These are phyloP conservation scores for Acronicta aceris DNA, from an alignment of 2,888 invertebrate species.

Conservation along the genomic window DNA sequence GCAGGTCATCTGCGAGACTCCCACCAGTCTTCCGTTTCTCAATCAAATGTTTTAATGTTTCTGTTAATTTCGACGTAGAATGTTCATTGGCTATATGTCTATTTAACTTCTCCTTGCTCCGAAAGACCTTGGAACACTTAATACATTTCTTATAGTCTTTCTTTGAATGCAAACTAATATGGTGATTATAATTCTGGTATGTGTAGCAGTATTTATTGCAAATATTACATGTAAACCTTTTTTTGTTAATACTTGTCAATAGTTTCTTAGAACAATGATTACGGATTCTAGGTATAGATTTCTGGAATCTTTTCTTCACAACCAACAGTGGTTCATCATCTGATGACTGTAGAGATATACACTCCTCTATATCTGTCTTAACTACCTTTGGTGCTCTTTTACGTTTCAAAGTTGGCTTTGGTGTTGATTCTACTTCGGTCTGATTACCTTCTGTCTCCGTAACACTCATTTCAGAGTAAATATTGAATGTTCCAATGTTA, in stretches of 20 bases:
- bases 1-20: conserved; percentile 35
- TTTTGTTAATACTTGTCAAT: conserved; percentile 34
- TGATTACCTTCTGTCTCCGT: conserved; percentile 63
- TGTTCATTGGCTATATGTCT: conserved; percentile 70
- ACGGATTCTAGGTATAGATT: conserved; percentile 2
- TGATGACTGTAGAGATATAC: conserved; percentile 58
- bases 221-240: conserved; percentile 69
- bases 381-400: conserved; percentile 39
- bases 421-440: conserved; percentile 47
- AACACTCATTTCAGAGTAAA: conserved; percentile 37
- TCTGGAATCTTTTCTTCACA: conserved; percentile 51
- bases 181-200: conserved; percentile 79
- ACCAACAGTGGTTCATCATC: conserved; percentile 70
- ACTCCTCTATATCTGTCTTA: conserved; percentile 11
- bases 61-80: conserved; percentile 73
- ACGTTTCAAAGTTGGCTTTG: conserved; percentile 40
- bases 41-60: conserved; percentile 75
- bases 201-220: conserved; percentile 82
- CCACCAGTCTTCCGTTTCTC: conserved; percentile 67
- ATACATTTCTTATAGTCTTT: conserved; percentile 71
- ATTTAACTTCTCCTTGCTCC: conserved; percentile 63
- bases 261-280: conserved; percentile 30
- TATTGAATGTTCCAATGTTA: conserved; percentile 15
- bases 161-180: conserved; percentile 72
- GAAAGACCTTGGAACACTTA: conserved; percentile 73